Conservation (phyloP, 2,113 vertebrate genomes). For the Callospermophilus lateralis region DNA sequence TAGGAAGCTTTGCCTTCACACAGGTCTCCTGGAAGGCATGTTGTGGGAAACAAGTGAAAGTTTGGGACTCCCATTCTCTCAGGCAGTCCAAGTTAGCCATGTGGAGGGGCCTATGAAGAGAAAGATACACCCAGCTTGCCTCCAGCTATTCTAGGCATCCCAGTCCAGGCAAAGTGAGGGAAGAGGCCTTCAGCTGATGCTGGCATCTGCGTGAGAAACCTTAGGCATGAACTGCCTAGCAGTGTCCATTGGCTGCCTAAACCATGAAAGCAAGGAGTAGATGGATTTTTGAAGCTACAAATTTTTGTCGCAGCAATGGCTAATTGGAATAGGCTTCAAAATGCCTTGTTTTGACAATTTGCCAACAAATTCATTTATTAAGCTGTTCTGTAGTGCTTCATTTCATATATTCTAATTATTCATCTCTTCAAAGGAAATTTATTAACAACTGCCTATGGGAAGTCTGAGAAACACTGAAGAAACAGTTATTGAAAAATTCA, state of each 20-base stretch:
- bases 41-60: background rate
- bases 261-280: background rate
- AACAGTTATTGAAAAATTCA: slow-evolving; percentile 11
- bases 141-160: background rate
- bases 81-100: background rate
- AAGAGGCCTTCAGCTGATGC: background rate
- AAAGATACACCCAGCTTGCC: background rate
- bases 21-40: background rate
- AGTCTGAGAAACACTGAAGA: background rate
- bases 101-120: background rate
- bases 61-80: background rate
- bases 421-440: background rate
- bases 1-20: background rate
- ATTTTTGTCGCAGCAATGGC: background rate
- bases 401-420: background rate
- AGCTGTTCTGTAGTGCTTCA: background rate
- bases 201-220: background rate
- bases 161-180: background rate
- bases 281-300: background rate
- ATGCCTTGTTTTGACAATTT: background rate
- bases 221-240: background rate
- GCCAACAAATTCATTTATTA: background rate
- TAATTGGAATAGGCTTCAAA: background rate
- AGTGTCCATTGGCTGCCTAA: background rate
- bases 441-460: background rate